Conservation (phyloP, 2,797 vertebrate species). For the Tenualosa ilisha region DNA sequence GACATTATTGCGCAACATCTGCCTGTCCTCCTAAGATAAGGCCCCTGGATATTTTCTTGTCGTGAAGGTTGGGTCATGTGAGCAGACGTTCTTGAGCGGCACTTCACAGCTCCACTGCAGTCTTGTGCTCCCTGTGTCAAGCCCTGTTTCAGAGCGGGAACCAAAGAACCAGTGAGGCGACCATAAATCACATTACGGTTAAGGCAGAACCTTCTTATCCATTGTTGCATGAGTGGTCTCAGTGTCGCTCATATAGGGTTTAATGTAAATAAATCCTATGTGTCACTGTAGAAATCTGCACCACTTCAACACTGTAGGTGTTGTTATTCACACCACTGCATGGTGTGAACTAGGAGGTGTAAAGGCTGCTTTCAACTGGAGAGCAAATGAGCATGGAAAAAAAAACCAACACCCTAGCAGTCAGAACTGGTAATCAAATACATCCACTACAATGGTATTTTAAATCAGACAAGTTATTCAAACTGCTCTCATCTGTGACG, state of each 20-base stretch:
- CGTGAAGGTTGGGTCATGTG: neutral
- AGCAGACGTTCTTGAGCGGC: neutral
- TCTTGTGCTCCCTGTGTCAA: neutral
- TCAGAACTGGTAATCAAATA: neutral
- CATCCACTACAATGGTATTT: neutral
- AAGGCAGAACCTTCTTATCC: neutral
- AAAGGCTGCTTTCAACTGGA: neutral
- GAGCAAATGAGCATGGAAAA: neutral
- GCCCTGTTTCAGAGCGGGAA: neutral
- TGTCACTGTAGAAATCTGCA: neutral
- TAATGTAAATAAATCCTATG: neutral
- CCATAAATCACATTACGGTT: neutral
- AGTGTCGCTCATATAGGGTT: neutral
- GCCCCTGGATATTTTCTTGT: neutral
- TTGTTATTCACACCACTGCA: neutral
- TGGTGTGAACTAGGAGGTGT: neutral
- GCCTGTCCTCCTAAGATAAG: constrained; percentile 17
- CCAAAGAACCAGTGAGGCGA: too few species aligned
- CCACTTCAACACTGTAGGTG: neutral
- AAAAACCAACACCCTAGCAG: neutral
- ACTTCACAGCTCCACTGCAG: neutral
- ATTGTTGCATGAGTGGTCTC: neutral
- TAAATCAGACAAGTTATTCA: constrained; percentile 12
- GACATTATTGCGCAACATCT: neutral
- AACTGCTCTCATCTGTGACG: neutral